Evolutionary conservation across 1,140 invertebrate genomes (phyloP), one percentile per base, ranked within the genome.

Genomic region (Pemphigus obesinymphae): DNA sequence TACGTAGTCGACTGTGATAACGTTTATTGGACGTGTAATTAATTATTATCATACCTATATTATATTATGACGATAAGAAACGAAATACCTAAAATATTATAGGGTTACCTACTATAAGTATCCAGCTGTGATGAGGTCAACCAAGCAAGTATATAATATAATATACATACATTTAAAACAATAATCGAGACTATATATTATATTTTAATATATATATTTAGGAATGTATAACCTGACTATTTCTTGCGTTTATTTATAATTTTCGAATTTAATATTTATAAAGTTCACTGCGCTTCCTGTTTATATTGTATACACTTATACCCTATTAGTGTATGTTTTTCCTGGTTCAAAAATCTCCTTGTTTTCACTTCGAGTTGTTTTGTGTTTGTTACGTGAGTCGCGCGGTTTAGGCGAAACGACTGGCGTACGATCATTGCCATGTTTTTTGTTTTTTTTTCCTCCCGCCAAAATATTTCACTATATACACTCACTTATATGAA

Each of bases 271-370:
- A 26, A 13, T 68, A 43, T 43, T 70, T 45, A 43, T 45, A 15
- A 70, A 29, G 6, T 15, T 70, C 23, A 6, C 3, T 11, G 34
- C 23, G 2, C 29, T 78, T 78, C 73, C 73, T 78, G 73, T 78
- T 78, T 78, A 58, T 58, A 58, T 45, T 45, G 20, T 31, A 37
- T 68, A 23, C 23, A 53, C 10, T n/a, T 78, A 6, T 70, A 43
- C 23, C 66, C 11, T 26, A 15, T 3, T 13, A 10, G 5, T 63
- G 31, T 17, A 20, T n/a, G n/a, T 26, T 78, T 78, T 78, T 78
- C 73, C 73, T 78, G 73, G 73, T 78, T 78, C 31, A 58, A 55
- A 43, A 55, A 78, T 58, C 53, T 58, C n/a, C 37, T 43, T 58
- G 73, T 78, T 78, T 43, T 55, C 72, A 50, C 29, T 23, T 73